Percentiles rank a stretch among this genome's conserved stretches.
These are phyloP conservation scores for Brevimyrus niger DNA, from an alignment of 2,113 vertebrate genomes.

Conservation along the genomic window DNA sequence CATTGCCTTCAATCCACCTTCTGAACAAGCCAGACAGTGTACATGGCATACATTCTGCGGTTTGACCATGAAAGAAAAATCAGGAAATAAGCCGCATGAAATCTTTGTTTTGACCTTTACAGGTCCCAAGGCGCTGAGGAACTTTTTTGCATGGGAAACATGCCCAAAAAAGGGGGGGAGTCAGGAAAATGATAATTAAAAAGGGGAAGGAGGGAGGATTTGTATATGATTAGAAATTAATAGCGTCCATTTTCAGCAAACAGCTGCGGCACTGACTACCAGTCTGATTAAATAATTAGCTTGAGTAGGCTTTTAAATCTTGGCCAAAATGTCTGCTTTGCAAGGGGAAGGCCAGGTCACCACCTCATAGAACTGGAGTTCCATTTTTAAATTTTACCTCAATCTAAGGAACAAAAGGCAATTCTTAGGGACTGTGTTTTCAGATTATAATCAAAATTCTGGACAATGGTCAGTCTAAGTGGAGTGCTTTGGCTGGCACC, in stretches of 20 bases:
- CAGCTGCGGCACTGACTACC: conserved; percentile 13
- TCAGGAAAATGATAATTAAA: conserved; percentile 26
- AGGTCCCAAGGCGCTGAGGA: conserved; percentile 8
- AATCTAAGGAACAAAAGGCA: conserved; percentile 18
- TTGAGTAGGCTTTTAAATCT: conserved; percentile 15
- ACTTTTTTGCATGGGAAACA: conserved; percentile 14
- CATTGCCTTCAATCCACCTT: background rate
- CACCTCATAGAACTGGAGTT: background rate
- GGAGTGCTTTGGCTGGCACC: conserved; percentile 5
- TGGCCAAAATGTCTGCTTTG: conserved; percentile 14
- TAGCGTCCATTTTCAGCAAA: conserved; percentile 30
- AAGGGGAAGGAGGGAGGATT: background rate
- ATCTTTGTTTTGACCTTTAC: conserved; percentile 21
- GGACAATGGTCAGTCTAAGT: conserved; percentile 16
- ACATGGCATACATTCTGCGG: conserved; percentile 9
- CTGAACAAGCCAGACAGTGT: conserved; percentile 14
- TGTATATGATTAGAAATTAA: conserved; percentile 32
- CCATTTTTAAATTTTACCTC: conserved; percentile 5
- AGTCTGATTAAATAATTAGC: conserved; percentile 38
- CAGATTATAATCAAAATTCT: conserved; percentile 16
- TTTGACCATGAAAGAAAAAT: conserved; percentile 13
- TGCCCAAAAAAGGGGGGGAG: background rate
- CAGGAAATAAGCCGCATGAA: background rate
- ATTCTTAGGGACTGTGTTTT: background rate
- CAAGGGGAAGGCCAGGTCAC: conserved; percentile 15